Percentiles rank a stretch among this genome's conserved stretches.
phyloP scores from a whole-genome alignment of 2,113 vertebrate species.

The Pituophis catenifer region DNA sequence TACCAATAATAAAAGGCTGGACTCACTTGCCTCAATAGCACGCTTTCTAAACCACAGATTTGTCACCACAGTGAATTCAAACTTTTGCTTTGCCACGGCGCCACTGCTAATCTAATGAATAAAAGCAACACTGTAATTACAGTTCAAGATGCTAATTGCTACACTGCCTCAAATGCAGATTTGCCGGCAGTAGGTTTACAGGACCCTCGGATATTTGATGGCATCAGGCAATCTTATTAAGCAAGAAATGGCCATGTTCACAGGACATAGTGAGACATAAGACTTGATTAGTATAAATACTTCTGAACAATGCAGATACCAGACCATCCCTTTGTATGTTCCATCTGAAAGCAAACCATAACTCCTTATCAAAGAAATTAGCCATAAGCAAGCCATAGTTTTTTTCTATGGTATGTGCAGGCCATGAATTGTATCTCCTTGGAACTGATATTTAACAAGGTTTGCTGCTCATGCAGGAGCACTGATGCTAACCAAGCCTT shows the following conservation, averaged over 20 bases:
- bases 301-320: not conserved
- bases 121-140: not conserved
- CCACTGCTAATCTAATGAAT: constrained; percentile 30
- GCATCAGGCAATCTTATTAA: constrained; percentile 59
- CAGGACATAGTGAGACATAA: not conserved
- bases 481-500: not conserved
- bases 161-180: constrained; percentile 21
- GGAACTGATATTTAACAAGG: not conserved
- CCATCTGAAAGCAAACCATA: not conserved
- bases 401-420: not conserved
- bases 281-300: not conserved
- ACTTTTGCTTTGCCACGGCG: constrained; percentile 32
- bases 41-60: constrained; percentile 27
- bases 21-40: constrained; percentile 52
- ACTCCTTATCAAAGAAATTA: not conserved
- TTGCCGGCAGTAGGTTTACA: constrained; percentile 10
- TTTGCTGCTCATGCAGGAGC: not conserved
- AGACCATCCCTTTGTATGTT: not conserved
- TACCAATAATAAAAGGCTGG: constrained; percentile 48
- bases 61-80: constrained; percentile 45
- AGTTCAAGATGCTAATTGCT: constrained; percentile 22
- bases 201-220: constrained; percentile 26
- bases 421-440: not conserved
- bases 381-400: not conserved
- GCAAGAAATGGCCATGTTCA: not conserved